Base-by-base conservation (phyloP, 1,140 invertebrate species). In the Ditylenchus dipsaci region DNA sequence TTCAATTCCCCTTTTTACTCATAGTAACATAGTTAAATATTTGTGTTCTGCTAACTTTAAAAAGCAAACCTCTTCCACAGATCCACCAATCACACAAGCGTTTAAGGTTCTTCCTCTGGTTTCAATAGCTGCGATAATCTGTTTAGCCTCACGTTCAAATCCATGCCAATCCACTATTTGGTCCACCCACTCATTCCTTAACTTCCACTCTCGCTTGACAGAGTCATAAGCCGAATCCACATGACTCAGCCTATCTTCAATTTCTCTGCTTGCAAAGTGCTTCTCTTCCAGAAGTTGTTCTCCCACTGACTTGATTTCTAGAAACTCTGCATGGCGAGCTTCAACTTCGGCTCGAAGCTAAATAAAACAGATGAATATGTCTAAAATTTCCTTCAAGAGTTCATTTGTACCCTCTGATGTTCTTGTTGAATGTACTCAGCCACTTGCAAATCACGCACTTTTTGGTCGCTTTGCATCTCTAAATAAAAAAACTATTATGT, bases 131-230 rank as follows among this genome's bases (percentile, higher is more conserved):
- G 91, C 90, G 77, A 96, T 90, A 26, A 97, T 87, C 83, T 94
- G 91, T 81, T 94, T 93, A 15, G 91, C 91, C 85, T 97, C 95
- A 33, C 93, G 87, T 56, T 95, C 84, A 88, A 97, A 97, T 80
- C 92, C 91, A 81, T 96, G 92, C 63, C 94, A 85, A 83, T 97
- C 93, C 69, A 94, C 92, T 56, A 38, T 66, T 83, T 98, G 93
- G 83, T 95, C 91, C 26, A 97, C 85, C 76, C 91, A 90, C 1
- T 93, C 88, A 82, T 93, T 91, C 77, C 92, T 90, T 27, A 90
- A 87, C 65, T 91, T 90, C 91, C 93, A 96, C 0, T 90, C 89
- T 0, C 88, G 87, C 74, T 91, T 90, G 21, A 95, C 84, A 63
- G 88, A 88, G 57, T 90, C 88, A 1, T 91, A 86, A 79, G 92